Base-by-base conservation (phyloP, 2,113 vertebrate genomes). In the Podarcis raffonei region DNA sequence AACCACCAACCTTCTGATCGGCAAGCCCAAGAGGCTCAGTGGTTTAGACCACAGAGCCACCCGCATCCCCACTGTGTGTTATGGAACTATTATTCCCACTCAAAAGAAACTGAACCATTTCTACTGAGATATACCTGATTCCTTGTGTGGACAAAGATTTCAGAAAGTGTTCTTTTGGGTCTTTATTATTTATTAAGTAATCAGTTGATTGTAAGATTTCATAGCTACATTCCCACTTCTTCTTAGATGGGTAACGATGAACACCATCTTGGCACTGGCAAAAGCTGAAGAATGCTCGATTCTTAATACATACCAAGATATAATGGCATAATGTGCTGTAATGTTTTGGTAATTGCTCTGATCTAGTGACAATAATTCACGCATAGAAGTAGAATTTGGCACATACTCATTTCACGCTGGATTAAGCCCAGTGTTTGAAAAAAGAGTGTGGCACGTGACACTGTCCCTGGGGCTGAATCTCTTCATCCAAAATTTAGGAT, bases 191-290 rank as follows among this genome's bases (percentile, higher is more conserved):
- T 48, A 48, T 48, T 48, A 48, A 48, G 25, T 79, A 94, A 92
- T 94, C 90, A 91, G 91, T 0, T 53, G 92, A 11, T 53, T 18
- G 93, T 92, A 94, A 90, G 93, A 93, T 93, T 90, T 94, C 87
- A 93, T 84, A 93, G 85, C 83, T 90, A 68, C 91, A 93, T 88
- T 93, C 91, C 92, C 88, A 94, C 94, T 91, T 93, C 90, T 92
- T 94, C 39, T 95, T 92, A 94, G 87, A 90, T 93, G 93, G 91
- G 87, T 93, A 91, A 94, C 90, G 78, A 85, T 78, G 76, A 30
- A 20, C 87, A 90, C 92, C 92, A 93, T 89, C 93, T 88, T 85
- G 92, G 53, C 71, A 94, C 91, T 68, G 37, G 27, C 65, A 42
- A 42, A 77, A 35, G 39, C 39, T 32, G 48, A 84, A 48, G 27